Base-by-base conservation (phyloP, 2,113 vertebrate species). In the Scartelaos histophorus region DNA sequence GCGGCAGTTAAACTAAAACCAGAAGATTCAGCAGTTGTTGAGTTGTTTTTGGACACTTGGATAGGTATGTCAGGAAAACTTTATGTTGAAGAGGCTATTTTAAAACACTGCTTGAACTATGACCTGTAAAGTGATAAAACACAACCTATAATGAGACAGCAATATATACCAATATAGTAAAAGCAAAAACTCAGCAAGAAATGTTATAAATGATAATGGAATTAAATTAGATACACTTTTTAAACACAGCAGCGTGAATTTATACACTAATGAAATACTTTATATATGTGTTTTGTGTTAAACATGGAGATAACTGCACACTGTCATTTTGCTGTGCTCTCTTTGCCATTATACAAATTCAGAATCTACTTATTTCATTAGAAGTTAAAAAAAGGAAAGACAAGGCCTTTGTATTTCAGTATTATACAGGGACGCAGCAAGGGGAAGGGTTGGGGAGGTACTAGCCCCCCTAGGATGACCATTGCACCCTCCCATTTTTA, bases 1-100 rank as follows among this genome's bases (percentile, higher is more conserved):
- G 38, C 9, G 57, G 45, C 22, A 29, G 46, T 54, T 66, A 51
- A 57, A 51, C 38, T 82, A 43, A 69, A 80, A 71, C 46, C 74
- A 78, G 62, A 67, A 66, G 43, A 29, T 62, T n/a, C 19, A 57
- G 69, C 38, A 67, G 45, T 54, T 78, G 67, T 10, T 71, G 11
- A 15, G 65, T 34, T 75, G 56, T 47, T 43, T 58, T 53, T 47
- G 15, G 29, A 38, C 45, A 35, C 1, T n/a, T 13, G 3, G 57
- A 29, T 29, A 46, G 68, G 64, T 45, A 35, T 62, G 19, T 16
- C 2, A 61, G 46, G 64, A 62, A 58, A 22, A 54, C 5, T 3
- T 12, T 19, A 70, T 13, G 7, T 51, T 22, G 22, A 24, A 62
- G 4, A 25, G 24, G 53, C 1, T 64, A 51, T 24, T 35, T n/a